phyloP scores from a whole-genome alignment of 37 sponge, comb jelly and placozoan species.

The Amphimedon queenslandica region DNA sequence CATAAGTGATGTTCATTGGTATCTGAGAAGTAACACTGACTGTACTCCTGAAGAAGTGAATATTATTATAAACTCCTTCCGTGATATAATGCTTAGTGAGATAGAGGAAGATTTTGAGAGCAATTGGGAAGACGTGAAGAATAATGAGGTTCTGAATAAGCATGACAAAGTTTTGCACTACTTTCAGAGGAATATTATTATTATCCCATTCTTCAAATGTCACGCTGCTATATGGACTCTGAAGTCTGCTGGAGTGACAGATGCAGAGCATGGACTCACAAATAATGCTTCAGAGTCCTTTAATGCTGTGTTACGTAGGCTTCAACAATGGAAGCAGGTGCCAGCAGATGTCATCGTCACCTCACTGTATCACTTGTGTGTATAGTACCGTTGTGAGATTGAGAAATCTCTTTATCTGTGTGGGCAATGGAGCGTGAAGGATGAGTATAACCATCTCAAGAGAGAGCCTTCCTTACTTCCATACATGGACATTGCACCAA shows the following conservation, averaged over 20 bases:
- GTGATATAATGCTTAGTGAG: too few relatives aligned
- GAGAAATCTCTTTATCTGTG: conserved; percentile 5
- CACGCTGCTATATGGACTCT: conserved; percentile 9
- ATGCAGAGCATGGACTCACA: conserved; percentile 13
- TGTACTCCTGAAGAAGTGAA: too few relatives aligned
- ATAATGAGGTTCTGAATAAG: too few relatives aligned
- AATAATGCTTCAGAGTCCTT: conserved; percentile 26
- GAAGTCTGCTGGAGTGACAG: conserved; percentile 10
- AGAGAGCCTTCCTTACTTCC: conserved; percentile 1
- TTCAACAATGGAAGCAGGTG: conserved; percentile 22
- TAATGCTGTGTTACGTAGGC: too few relatives aligned
- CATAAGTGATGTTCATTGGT: not conserved
- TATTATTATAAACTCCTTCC: too few relatives aligned
- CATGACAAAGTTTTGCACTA: too few relatives aligned
- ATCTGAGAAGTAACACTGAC: conserved; percentile 1
- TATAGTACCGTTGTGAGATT: conserved; percentile 14
- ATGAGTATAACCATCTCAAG: conserved; percentile 2
- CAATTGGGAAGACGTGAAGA: too few relatives aligned
- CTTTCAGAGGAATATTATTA: not conserved
- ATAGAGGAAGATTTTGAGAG: too few relatives aligned
- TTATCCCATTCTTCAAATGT: conserved; percentile 9
- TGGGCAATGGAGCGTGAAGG: conserved; percentile 14
- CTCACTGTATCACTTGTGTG: conserved; percentile 10
- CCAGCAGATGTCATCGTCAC: conserved; percentile 11
- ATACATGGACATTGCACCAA: not conserved